Conservation (phyloP, 2,888 invertebrate genomes). For the Mythimna vitellina region DNA sequence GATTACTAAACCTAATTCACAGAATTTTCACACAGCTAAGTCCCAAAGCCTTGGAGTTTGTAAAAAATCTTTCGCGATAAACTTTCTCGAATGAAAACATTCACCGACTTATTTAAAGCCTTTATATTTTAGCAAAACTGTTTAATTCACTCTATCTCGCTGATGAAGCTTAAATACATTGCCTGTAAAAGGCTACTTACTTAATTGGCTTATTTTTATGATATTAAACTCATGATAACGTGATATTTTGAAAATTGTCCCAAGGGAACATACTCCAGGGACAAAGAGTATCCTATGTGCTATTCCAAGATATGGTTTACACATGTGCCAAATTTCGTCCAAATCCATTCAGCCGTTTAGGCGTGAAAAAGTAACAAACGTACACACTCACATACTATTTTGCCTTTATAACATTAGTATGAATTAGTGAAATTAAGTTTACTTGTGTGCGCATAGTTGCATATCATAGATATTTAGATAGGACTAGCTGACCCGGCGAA, state of each 20-base stretch:
- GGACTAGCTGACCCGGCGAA: too few relatives aligned
- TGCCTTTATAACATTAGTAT: too few relatives aligned
- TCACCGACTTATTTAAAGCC: slow-evolving; percentile 5
- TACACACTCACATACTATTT: background rate
- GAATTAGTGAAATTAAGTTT: too few relatives aligned
- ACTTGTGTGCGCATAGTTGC: too few relatives aligned
- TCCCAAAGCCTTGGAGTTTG: slow-evolving; percentile 8
- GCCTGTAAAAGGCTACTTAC: background rate
- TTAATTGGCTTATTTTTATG: background rate
- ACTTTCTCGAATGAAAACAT: slow-evolving; percentile 25
- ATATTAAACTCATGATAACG: background rate
- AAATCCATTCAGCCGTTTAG: too few relatives aligned
- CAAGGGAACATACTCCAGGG: too few relatives aligned
- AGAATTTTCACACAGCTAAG: background rate
- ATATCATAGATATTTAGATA: too few relatives aligned
- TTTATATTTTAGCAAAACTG: slow-evolving; percentile 22
- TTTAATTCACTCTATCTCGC: slow-evolving; percentile 13
- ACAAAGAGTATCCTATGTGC: too few relatives aligned
- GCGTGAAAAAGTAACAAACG: too few relatives aligned
- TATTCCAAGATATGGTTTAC: too few relatives aligned
- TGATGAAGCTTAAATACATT: slow-evolving; percentile 21
- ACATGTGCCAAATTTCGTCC: too few relatives aligned
- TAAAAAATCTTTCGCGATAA: slow-evolving; percentile 25
- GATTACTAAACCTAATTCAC: background rate
- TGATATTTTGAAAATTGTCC: background rate